These are phyloP conservation scores for Pogonognathellus flavescens DNA, from an alignment of 1,140 invertebrate genomes.

Conservation along the genomic window DNA sequence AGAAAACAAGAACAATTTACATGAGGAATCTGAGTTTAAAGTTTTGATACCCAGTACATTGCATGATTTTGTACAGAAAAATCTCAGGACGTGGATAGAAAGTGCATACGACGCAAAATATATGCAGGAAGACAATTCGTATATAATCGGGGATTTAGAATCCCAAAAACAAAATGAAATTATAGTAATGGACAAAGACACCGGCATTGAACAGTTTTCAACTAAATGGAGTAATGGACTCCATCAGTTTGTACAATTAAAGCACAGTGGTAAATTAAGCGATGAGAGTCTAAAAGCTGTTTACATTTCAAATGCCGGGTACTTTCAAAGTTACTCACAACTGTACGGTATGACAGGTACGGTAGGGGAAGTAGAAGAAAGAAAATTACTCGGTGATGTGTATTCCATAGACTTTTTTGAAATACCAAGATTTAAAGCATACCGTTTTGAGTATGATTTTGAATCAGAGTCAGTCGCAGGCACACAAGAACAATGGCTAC, in stretches of 20 bases:
- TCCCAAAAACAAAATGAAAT: not conserved
- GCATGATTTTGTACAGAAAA: not conserved
- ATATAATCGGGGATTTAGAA: slow-evolving; percentile 1
- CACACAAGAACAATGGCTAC: not conserved
- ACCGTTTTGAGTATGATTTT: not conserved
- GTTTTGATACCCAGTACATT: not conserved
- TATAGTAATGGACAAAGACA: slow-evolving; percentile 59
- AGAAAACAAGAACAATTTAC: too few species aligned
- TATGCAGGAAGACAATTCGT: slow-evolving; percentile 24
- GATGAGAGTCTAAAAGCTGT: slow-evolving; percentile 62
- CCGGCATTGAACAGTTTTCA: slow-evolving; percentile 60
- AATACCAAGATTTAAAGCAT: not conserved
- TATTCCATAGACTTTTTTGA: not conserved
- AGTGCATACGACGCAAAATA: slow-evolving; percentile 34
- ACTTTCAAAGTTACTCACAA: slow-evolving; percentile 40
- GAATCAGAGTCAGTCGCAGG: not conserved
- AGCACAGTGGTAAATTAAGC: slow-evolving; percentile 62
- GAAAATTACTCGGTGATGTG: not conserved
- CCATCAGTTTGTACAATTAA: slow-evolving; percentile 68
- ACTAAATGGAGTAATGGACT: slow-evolving; percentile 65
- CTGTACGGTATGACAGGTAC: not conserved
- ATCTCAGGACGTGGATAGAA: slow-evolving; percentile 50
- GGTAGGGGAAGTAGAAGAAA: not conserved
- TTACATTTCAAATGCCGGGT: slow-evolving; percentile 66
- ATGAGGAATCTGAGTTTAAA: not conserved